Percentiles rank a stretch among this genome's conserved stretches.
Conservation (phyloP, 2,797 vertebrate genomes). For the Mormyrus hasselquistii region DNA sequence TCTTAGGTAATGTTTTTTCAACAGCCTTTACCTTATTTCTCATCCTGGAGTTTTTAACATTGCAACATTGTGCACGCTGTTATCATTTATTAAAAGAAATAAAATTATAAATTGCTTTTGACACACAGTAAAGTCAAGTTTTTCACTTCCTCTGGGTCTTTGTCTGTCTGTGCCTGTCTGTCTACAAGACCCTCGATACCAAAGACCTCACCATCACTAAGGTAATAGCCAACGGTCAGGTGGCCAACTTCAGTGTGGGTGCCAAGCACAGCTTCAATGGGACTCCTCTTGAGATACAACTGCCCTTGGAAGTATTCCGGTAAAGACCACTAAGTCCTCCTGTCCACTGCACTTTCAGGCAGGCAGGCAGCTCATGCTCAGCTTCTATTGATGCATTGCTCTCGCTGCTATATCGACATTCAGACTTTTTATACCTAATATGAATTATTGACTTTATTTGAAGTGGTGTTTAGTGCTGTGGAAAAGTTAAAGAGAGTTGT, state of each 20-base stretch:
- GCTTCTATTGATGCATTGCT: neutral
- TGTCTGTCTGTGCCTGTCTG: conserved; percentile 5
- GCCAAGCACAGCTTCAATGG: conserved; percentile 82
- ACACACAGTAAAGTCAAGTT: neutral
- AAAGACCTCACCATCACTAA: conserved; percentile 73
- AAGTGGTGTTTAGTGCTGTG: neutral
- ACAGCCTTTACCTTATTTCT: neutral
- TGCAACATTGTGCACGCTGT: neutral
- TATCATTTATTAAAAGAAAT: neutral
- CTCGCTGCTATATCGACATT: neutral
- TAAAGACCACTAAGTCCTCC: conserved; percentile 42
- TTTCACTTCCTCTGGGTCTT: neutral
- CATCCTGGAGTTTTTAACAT: neutral
- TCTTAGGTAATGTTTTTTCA: neutral
- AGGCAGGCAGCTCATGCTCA: neutral
- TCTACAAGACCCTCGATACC: conserved; percentile 78
- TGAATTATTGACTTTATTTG: neutral
- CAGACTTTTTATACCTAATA: neutral
- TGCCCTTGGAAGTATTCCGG: conserved; percentile 83
- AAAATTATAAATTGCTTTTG: neutral
- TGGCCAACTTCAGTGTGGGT: conserved; percentile 70
- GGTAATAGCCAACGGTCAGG: conserved; percentile 73
- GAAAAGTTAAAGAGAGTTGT: neutral
- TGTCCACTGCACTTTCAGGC: neutral
- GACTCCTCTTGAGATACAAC: conserved; percentile 70